Evolutionary conservation across 2,113 vertebrate genomes (phyloP), one percentile per base, ranked within the genome.

Genomic region (Elanus axillaris): DNA sequence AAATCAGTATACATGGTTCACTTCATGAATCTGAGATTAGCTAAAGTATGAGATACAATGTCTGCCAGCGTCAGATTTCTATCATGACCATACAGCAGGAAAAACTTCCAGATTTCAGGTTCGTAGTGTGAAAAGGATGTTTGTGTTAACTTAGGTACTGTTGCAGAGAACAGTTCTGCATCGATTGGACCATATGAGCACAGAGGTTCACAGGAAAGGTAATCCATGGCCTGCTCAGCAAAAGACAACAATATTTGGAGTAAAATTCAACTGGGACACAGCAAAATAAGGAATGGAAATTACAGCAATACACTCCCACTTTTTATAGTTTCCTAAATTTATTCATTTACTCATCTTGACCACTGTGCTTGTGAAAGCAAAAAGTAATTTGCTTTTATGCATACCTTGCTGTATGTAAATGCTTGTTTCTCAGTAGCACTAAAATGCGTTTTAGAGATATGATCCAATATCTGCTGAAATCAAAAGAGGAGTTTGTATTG

Each of bases 1-100:
- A 92, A 97, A 94, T 96, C 48, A 68, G 59, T 32, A n/a, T 26
- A 38, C 66, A 36, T 79, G 68, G 90, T 52, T 94, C 93, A 94
- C 67, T 60, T n/a, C 52, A 66, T 21, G 82, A 86, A 93, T 83
- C 53, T 76, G 58, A 95, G 87, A 93, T 92, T 64, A 95, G 45
- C 71, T 90, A 23, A 82, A 97, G 66, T 60, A 75, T 7, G 3
- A 68, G 36, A 59, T 83, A 45, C 32, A 1, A 32, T 19, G 48
- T 62, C 77, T 89, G 80, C 67, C 75, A 76, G 55, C 32, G 62
- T 96, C 92, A 60, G 82, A 78, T 96, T 94, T 81, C 58, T 82
- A 32, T 93, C 77, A 6, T 43, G 73, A 71, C 43, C 73, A 9
- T 9, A 15, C 13, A 66, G 36, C 3, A 8, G 40, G 27, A 63